Percentiles rank a stretch among this genome's conserved stretches.
phyloP scores from a whole-genome alignment of 2,888 invertebrate genomes.

The Carabus problematicus region DNA sequence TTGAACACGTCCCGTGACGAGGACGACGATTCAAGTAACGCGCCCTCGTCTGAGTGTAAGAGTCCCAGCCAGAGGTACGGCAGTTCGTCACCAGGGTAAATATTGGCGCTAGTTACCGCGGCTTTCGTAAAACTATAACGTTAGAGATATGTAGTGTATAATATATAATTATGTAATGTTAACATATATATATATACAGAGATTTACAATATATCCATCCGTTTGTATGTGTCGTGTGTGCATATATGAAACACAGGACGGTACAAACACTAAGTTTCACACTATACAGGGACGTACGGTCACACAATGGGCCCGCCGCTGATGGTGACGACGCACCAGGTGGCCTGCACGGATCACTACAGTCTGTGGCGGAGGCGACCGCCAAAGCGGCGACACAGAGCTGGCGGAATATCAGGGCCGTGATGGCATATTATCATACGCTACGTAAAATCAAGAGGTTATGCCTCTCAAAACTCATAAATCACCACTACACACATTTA shows the following conservation, averaged over 20 bases:
- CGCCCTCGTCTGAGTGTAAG: slow-evolving; percentile 73
- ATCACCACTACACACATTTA: too few relatives aligned
- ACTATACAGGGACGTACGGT: background rate
- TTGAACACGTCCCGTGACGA: slow-evolving; percentile 64
- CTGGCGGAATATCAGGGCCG: slow-evolving; percentile 87
- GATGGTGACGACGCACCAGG: background rate
- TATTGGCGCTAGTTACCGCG: background rate
- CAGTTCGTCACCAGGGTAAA: slow-evolving; percentile 6
- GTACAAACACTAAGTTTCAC: too few relatives aligned
- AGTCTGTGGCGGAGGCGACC: slow-evolving; percentile 47
- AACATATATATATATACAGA: too few relatives aligned
- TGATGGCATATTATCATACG: slow-evolving; percentile 89
- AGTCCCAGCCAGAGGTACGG: slow-evolving; percentile 66
- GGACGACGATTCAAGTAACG: slow-evolving; percentile 74
- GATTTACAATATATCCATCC: too few relatives aligned
- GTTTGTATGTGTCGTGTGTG: too few relatives aligned
- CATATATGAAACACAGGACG: too few relatives aligned
- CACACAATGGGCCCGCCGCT: background rate
- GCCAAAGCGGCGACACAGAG: slow-evolving; percentile 65
- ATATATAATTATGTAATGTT: too few relatives aligned
- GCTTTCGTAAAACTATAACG: background rate
- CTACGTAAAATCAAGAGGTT: slow-evolving; percentile 91
- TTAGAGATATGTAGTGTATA: background rate
- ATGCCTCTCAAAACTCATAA: slow-evolving; percentile 40
- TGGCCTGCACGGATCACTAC: slow-evolving; percentile 19